Percentiles rank a stretch among this genome's conserved stretches.
Evolutionary conservation across 2,888 invertebrate species (phyloP).

Genomic region (Tetropium fuscum): DNA sequence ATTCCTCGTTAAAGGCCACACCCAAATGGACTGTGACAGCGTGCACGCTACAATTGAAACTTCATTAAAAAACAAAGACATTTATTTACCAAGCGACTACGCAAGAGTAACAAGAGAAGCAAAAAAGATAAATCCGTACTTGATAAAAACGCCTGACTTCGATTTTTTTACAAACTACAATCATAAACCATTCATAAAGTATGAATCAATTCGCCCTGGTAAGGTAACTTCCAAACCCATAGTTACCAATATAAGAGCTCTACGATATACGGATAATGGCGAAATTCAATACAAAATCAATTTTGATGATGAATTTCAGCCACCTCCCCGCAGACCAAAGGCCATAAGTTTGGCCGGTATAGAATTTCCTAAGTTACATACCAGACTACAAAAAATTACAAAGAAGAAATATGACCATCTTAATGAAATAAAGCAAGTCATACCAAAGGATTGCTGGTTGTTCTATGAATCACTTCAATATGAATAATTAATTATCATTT

Average conservation of each 20-base stretch:
- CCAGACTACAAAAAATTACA: too few species aligned
- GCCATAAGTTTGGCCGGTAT: too few species aligned
- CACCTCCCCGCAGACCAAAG: conserved; percentile 3
- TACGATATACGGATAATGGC: conserved; percentile 6
- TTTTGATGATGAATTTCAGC: conserved; percentile 16
- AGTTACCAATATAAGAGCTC: not conserved
- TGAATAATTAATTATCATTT: too few species aligned
- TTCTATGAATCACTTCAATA: too few species aligned
- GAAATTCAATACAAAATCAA: conserved; percentile 14
- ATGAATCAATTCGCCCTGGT: not conserved
- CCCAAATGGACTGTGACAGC: conserved; percentile 33
- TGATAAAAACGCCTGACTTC: conserved; percentile 24
- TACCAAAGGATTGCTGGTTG: too few species aligned
- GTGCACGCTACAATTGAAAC: conserved; percentile 28
- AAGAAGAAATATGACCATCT: too few species aligned
- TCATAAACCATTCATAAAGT: not conserved
- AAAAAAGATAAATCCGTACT: conserved; percentile 24
- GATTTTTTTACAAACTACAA: conserved; percentile 29
- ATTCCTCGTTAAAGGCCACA: conserved; percentile 22
- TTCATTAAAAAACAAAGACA: conserved; percentile 25
- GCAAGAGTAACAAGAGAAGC: conserved; percentile 29
- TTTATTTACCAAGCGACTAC: conserved; percentile 32
- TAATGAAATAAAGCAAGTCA: too few species aligned
- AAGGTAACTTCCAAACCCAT: not conserved
- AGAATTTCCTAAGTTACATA: too few species aligned